These are phyloP conservation scores for Heliconius melpomene DNA, from an alignment of 1,140 invertebrate genomes.

Conservation along the genomic window DNA sequence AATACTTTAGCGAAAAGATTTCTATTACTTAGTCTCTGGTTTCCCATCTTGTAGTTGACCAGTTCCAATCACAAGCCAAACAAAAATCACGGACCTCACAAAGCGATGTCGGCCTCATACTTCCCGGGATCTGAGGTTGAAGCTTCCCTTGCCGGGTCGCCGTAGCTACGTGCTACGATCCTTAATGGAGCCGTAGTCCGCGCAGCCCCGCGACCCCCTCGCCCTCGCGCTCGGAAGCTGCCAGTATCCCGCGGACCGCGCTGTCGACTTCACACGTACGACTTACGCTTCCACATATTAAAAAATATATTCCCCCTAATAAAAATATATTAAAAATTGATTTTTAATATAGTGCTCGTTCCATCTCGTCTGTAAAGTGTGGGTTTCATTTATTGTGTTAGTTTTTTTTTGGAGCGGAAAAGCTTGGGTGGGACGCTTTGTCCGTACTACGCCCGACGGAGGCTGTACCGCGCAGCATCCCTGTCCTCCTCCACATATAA, in stretches of 20 bases:
- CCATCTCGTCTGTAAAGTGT: conserved; percentile 43
- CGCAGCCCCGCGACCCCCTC: conserved; percentile 66
- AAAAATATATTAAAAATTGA: conserved; percentile 39
- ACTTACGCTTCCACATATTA: conserved; percentile 41
- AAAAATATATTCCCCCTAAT: conserved; percentile 23
- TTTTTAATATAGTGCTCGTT: conserved; percentile 51
- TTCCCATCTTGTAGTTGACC: neutral
- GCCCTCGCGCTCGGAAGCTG: conserved; percentile 59
- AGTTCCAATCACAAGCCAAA: neutral
- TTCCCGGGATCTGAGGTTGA: conserved; percentile 28
- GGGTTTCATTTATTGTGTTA: conserved; percentile 59
- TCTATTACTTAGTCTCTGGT: too few species aligned
- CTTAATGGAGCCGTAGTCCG: conserved; percentile 69
- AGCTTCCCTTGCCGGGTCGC: conserved; percentile 66
- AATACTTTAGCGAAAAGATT: too few species aligned
- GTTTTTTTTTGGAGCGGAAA: conserved; percentile 43
- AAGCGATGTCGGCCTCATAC: neutral
- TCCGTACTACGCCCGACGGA: conserved; percentile 69
- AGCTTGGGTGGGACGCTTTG: conserved; percentile 67
- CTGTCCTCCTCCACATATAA: conserved; percentile 27
- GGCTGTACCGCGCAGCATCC: conserved; percentile 76
- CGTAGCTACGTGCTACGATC: conserved; percentile 59
- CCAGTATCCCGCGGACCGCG: conserved; percentile 75
- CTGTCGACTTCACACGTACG: conserved; percentile 63
- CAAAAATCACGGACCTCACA: neutral